Base-by-base conservation (phyloP, 1,140 invertebrate genomes). In the Dendroctonus valens region DNA sequence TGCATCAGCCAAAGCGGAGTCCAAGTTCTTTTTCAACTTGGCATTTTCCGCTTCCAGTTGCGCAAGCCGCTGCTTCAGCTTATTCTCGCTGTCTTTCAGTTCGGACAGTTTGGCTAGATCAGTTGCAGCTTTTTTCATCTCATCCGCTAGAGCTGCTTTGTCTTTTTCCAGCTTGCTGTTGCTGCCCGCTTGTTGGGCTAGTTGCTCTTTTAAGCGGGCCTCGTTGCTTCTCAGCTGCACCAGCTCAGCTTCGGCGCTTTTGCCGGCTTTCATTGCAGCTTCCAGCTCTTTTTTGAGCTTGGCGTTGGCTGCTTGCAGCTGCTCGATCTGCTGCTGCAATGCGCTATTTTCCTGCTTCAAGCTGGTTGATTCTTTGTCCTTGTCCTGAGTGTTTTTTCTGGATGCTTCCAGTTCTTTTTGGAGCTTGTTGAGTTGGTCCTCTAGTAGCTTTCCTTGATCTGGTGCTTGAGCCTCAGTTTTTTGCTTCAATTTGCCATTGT, bases 21-120 rank as follows among this genome's bases (percentile, higher is more conserved):
- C 51, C 26, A 72, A 41, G 5, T 68, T 65, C 9, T 58, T 51
- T 41, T 63, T 69, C 15, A 69, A 49, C 46, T 57, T 67, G 2
- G 41, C 41, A 59, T 72, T 72, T 46, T 70, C 68, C 7, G 61
- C 41, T 51, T 67, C 60, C 12, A 69, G 44, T 14, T 67, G 26
- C 48, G 59, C 65, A 7, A 70, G 41, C 48, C 50, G 57, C 9
- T 71, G 49, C 50, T 59, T 71, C 6, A 68, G 48, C 15, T 58
- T 67, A 15, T 53, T 59, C 39, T 68, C 66, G 39, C 61, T 65
- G 26, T 72, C 68, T n/a, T 65, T 62, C 42, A 59, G n/a, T 41
- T 65, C 49, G 7, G 41, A 44, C 37, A 70, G 46, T 64, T 70
- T 58, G 7, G 41, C 46, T 9, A 62, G n/a, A 49, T 59, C 55